Percentiles rank a stretch among this genome's conserved stretches.
phyloP scores from a whole-genome alignment of 2,888 invertebrate genomes.

The Stegophylla sp. region DNA sequence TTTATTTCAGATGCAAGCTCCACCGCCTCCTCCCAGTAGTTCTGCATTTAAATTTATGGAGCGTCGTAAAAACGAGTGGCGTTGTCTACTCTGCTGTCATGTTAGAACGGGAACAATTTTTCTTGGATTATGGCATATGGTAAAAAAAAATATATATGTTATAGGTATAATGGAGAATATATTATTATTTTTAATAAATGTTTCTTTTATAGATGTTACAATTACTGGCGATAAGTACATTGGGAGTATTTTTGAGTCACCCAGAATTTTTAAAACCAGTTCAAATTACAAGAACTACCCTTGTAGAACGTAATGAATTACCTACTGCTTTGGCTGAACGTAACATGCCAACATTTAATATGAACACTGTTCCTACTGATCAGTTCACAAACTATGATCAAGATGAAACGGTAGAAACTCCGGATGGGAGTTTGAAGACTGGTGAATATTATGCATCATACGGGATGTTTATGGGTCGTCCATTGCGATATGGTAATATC shows the following conservation, averaged over 20 bases:
- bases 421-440: background rate
- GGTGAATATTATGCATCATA: slow-evolving; percentile 9
- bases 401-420: slow-evolving; percentile 18
- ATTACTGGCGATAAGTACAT: slow-evolving; percentile 75
- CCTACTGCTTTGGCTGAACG: slow-evolving; percentile 53
- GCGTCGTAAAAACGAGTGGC: slow-evolving; percentile 74
- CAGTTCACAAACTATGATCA: slow-evolving; percentile 26
- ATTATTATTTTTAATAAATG: background rate
- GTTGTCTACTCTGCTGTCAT: slow-evolving; percentile 82
- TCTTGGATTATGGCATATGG: slow-evolving; percentile 85
- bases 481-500: slow-evolving; percentile 22
- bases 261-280: slow-evolving; percentile 69
- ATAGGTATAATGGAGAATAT: background rate
- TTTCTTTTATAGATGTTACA: slow-evolving; percentile 73
- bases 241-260: slow-evolving; percentile 78
- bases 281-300: slow-evolving; percentile 21
- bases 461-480: slow-evolving; percentile 33
- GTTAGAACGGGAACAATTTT: slow-evolving; percentile 83
- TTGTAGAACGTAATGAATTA: slow-evolving; percentile 30
- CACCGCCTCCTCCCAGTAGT: background rate
- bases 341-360: slow-evolving; percentile 19
- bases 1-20: slow-evolving; percentile 47
- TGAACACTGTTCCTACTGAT: slow-evolving; percentile 29
- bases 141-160: slow-evolving; percentile 65
- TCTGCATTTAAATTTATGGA: slow-evolving; percentile 55